A percentile compares a stretch with the other conserved stretches of the same genome.
phyloP scores from a whole-genome alignment of 2,797 vertebrate species.

The Chloroceryle amazona region DNA sequence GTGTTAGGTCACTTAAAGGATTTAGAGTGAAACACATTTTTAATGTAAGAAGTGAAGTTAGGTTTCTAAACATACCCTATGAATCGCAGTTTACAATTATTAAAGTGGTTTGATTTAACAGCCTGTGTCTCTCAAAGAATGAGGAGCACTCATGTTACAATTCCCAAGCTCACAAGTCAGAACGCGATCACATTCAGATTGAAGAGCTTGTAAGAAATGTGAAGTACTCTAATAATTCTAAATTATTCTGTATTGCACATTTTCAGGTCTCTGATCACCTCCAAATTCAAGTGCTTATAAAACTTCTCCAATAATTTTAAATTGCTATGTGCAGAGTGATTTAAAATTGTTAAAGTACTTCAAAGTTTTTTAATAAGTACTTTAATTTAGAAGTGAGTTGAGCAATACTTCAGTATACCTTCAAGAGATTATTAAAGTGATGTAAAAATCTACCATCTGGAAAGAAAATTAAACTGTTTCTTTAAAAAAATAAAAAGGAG shows the following conservation, averaged over 20 bases:
- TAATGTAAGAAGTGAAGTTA: constrained; percentile 67
- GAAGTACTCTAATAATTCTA: constrained; percentile 82
- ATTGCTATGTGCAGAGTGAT: constrained; percentile 80
- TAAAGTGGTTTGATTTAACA: constrained; percentile 73
- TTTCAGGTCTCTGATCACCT: constrained; percentile 84
- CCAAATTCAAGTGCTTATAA: constrained; percentile 83
- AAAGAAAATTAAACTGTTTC: constrained; percentile 70
- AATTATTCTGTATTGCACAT: constrained; percentile 80
- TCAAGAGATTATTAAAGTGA: constrained; percentile 76
- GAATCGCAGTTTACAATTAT: constrained; percentile 58
- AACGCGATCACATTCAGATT: constrained; percentile 71
- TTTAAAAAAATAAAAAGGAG: neutral
- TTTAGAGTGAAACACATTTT: constrained; percentile 68
- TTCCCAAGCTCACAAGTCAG: constrained; percentile 67
- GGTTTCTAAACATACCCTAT: constrained; percentile 48
- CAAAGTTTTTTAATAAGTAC: constrained; percentile 81
- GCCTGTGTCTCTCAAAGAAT: constrained; percentile 50
- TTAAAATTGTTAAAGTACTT: constrained; percentile 82
- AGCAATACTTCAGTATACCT: constrained; percentile 74
- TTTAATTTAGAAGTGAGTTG: constrained; percentile 80
- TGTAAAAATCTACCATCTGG: constrained; percentile 70
- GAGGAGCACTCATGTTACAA: constrained; percentile 57
- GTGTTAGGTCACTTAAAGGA: constrained; percentile 14
- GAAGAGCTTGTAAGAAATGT: constrained; percentile 81
- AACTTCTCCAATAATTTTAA: constrained; percentile 82